A percentile compares a stretch with the other conserved stretches of the same genome.
These are phyloP conservation scores for Gisinianus flammeolus DNA, from an alignment of 2,888 invertebrate genomes.

Conservation along the genomic window DNA sequence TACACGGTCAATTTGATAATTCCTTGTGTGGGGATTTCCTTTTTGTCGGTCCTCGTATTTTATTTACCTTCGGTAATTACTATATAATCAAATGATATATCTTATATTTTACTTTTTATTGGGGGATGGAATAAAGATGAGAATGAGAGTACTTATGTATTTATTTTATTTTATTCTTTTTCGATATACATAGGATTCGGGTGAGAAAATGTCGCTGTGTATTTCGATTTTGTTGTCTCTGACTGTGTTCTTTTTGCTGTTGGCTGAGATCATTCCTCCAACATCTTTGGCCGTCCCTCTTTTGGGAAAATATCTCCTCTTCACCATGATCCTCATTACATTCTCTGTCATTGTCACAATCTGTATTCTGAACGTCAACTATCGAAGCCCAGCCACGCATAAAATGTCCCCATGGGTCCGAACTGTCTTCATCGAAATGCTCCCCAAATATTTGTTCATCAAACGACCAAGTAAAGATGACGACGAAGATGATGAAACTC, in stretches of 20 bases:
- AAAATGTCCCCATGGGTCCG: conserved; percentile 85
- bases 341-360: conserved; percentile 92
- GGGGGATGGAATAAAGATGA: neutral
- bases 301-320: conserved; percentile 88
- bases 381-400: conserved; percentile 90
- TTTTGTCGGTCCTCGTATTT: conserved; percentile 95
- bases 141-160: neutral
- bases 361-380: conserved; percentile 89
- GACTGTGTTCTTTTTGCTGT: conserved; percentile 90
- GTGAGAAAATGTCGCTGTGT: conserved; percentile 77
- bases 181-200: conserved; percentile 84
- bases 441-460: conserved; percentile 86
- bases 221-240: conserved; percentile 90
- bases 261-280: conserved; percentile 93
- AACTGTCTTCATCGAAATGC: conserved; percentile 73
- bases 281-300: conserved; percentile 91
- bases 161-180: neutral
- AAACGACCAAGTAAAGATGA: conserved; percentile 84
- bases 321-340: conserved; percentile 93
- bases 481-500: conserved; percentile 56
- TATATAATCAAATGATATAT: too few relatives aligned
- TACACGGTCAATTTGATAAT: conserved; percentile 97
- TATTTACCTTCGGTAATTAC: conserved; percentile 85
- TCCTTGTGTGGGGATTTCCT: conserved; percentile 95
- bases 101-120: too few relatives aligned